phyloP scores from a whole-genome alignment of 2,888 invertebrate genomes.

The Arctia plantaginis region DNA sequence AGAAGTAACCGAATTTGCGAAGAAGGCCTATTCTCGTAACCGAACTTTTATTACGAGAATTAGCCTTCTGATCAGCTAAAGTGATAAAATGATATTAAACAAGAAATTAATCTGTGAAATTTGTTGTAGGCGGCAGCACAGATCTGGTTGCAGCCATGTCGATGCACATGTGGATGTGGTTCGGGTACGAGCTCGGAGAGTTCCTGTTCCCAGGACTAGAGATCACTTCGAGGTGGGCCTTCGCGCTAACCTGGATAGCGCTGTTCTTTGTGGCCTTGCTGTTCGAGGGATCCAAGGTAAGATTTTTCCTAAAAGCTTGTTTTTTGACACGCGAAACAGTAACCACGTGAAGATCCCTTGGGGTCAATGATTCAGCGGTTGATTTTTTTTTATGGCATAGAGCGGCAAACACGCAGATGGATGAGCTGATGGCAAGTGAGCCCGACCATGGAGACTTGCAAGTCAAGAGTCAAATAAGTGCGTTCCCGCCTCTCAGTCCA shows the following conservation, averaged over 20 bases:
- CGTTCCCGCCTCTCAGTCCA: too few species aligned
- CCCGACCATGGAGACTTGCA: too few species aligned
- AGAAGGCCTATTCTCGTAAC: too few species aligned
- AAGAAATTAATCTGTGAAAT: background rate
- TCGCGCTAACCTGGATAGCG: slow-evolving; percentile 87
- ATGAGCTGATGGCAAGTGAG: too few species aligned
- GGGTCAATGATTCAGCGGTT: too few species aligned
- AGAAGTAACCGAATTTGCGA: too few species aligned
- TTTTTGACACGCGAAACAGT: background rate
- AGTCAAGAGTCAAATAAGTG: too few species aligned
- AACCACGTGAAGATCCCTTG: background rate
- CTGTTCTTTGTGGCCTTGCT: slow-evolving; percentile 86
- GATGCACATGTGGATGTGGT: slow-evolving; percentile 90
- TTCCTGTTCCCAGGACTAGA: slow-evolving; percentile 88
- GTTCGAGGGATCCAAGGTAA: slow-evolving; percentile 87
- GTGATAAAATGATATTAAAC: too few species aligned
- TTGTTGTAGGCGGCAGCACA: slow-evolving; percentile 20
- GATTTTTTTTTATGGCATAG: too few species aligned
- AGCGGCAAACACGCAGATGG: too few species aligned
- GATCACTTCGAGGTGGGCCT: slow-evolving; percentile 82
- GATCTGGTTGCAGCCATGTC: slow-evolving; percentile 48
- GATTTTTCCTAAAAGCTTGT: background rate
- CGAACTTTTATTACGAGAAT: too few species aligned
- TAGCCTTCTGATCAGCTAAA: too few species aligned
- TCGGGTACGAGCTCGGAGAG: slow-evolving; percentile 87